Percentiles rank a stretch among this genome's conserved stretches.
Evolutionary conservation across 2,797 vertebrate species (phyloP).

Genomic region (Peromyscus eremicus): DNA sequence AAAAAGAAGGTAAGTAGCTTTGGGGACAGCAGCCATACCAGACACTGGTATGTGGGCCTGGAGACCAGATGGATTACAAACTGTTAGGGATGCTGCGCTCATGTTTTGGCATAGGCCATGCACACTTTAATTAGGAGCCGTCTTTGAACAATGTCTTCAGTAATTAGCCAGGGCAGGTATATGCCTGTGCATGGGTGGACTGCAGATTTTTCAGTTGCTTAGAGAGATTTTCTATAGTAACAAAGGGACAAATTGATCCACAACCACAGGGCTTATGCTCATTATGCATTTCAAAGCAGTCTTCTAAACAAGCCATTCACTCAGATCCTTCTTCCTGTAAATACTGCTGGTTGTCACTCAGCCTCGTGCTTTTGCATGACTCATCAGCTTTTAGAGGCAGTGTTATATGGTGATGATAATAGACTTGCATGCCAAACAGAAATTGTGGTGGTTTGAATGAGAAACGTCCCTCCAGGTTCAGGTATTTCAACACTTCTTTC

Average conservation of each 20-base stretch:
- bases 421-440: background rate
- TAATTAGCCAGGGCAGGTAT: constrained; percentile 72
- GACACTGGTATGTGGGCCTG: background rate
- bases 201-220: constrained; percentile 75
- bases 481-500: background rate
- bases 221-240: constrained; percentile 68
- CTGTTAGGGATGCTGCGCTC: background rate
- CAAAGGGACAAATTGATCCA: constrained; percentile 64
- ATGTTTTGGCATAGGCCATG: constrained; percentile 1
- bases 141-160: constrained; percentile 73
- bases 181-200: background rate
- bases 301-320: constrained; percentile 24
- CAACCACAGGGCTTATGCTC: constrained; percentile 11
- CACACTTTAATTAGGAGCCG: constrained; percentile 63
- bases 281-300: constrained; percentile 55
- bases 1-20: background rate
- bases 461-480: background rate
- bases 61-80: constrained; percentile 69
- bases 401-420: background rate
- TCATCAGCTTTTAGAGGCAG: constrained; percentile 10
- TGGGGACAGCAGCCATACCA: background rate
- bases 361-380: background rate
- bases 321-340: background rate
- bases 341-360: constrained; percentile 24
- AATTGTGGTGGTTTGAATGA: background rate